These are phyloP conservation scores for Macrobrachium rosenbergii DNA, from an alignment of 1,140 invertebrate species.

Conservation along the genomic window DNA sequence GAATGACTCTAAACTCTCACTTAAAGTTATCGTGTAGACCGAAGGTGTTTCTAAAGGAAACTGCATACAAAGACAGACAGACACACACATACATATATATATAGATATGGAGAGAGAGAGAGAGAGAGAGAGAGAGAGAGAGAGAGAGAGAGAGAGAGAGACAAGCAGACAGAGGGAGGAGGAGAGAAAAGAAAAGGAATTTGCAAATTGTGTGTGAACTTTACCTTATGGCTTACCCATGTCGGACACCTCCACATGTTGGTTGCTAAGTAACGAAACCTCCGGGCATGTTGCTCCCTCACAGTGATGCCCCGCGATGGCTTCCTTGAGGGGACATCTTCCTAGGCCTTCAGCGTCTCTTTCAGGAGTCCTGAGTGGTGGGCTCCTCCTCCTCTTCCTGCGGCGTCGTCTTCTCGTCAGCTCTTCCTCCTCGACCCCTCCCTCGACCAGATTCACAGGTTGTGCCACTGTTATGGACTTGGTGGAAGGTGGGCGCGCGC, in stretches of 20 bases:
- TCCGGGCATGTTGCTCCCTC: slow-evolving; percentile 47
- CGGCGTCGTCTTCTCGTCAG: background rate
- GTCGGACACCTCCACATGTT: slow-evolving; percentile 62
- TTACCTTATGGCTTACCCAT: slow-evolving; percentile 61
- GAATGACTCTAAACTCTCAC: too few relatives aligned
- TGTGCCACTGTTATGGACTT: too few relatives aligned
- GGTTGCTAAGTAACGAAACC: slow-evolving; percentile 54
- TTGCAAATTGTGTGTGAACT: background rate
- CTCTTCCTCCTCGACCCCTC: too few relatives aligned
- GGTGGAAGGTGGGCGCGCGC: too few relatives aligned
- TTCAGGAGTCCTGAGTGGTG: background rate
- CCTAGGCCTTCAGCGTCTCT: background rate
- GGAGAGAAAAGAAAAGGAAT: background rate
- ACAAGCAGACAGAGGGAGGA: slow-evolving; percentile 16
- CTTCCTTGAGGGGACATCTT: slow-evolving; percentile 14
- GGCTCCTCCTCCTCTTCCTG: slow-evolving; percentile 6
- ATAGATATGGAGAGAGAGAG: background rate
- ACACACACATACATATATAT: background rate
- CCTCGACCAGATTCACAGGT: too few relatives aligned
- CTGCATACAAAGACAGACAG: background rate
- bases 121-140: slow-evolving; percentile 21
- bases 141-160: background rate
- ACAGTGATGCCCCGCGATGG: slow-evolving; percentile 7
- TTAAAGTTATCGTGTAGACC: too few relatives aligned
- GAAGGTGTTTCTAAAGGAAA: too few relatives aligned